Conservation (phyloP, 2,888 invertebrate species). For the Cryptus armator region DNA sequence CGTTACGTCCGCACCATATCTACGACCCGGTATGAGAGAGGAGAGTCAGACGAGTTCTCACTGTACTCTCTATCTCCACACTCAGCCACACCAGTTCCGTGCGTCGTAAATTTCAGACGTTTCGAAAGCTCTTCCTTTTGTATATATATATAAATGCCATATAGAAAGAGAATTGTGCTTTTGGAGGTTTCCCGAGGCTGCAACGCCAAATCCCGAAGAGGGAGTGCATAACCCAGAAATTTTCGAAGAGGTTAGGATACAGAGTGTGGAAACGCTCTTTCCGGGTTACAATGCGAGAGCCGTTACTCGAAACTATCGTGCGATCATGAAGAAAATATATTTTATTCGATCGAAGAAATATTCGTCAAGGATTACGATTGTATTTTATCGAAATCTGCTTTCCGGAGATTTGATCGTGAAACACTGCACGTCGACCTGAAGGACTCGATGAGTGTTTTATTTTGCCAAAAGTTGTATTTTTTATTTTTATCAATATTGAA, state of each 20-base stretch:
- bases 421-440: no score
- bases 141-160: conserved; percentile 11
- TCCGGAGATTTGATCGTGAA: no score
- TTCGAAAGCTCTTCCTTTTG: conserved; percentile 54
- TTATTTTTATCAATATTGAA: no score
- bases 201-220: not conserved
- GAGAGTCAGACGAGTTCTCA: conserved; percentile 35
- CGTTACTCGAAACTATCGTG: no score
- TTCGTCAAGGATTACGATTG: no score
- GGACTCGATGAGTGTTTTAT: no score
- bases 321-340: no score
- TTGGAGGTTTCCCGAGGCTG: conserved; percentile 5
- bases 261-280: not conserved
- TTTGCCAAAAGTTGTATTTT: no score
- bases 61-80: conserved; percentile 38
- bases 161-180: conserved; percentile 22
- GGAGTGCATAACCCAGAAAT: not conserved
- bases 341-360: no score
- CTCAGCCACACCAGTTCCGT: conserved; percentile 44
- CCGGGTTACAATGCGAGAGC: no score
- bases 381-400: no score
- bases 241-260: conserved; percentile 2
- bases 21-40: conserved; percentile 31
- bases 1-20: conserved; percentile 70
- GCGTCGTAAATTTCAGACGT: conserved; percentile 64